Evolutionary conservation across 2,888 invertebrate genomes (phyloP).

Genomic region (Lochmaea crataegi): DNA sequence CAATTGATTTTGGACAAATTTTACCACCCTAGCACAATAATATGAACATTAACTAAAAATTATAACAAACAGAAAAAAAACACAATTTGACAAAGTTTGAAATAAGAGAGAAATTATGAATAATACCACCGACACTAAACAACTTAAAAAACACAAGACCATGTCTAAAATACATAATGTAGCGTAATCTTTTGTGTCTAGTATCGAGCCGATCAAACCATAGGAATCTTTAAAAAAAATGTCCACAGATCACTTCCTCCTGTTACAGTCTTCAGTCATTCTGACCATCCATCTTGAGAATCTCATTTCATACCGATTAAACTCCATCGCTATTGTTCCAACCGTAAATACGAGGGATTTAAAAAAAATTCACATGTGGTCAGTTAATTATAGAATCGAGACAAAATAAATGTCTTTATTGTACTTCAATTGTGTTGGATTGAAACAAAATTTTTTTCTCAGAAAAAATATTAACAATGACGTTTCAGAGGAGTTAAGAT

Average conservation of each 20-base stretch:
- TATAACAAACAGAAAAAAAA: too few relatives aligned
- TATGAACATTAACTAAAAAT: too few relatives aligned
- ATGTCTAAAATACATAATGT: slow-evolving; percentile 26
- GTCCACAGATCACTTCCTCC: slow-evolving; percentile 50
- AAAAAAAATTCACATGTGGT: too few relatives aligned
- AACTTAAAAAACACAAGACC: slow-evolving; percentile 12
- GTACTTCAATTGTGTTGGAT: too few relatives aligned
- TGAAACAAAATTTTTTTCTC: too few relatives aligned
- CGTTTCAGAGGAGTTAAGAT: too few relatives aligned
- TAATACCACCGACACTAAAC: not conserved
- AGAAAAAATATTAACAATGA: too few relatives aligned
- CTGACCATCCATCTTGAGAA: slow-evolving; percentile 47
- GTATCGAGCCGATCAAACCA: slow-evolving; percentile 23
- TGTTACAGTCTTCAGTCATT: slow-evolving; percentile 50
- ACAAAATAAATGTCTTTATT: too few relatives aligned
- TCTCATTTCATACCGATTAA: slow-evolving; percentile 46
- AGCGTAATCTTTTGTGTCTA: slow-evolving; percentile 24
- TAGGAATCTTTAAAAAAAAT: slow-evolving; percentile 30
- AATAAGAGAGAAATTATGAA: not conserved
- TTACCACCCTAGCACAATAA: too few relatives aligned
- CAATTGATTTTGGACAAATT: too few relatives aligned
- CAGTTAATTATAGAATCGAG: too few relatives aligned
- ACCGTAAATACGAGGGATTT: slow-evolving; percentile 18
- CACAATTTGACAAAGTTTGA: too few relatives aligned
- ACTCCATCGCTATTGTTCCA: slow-evolving; percentile 33